These are phyloP conservation scores for Andrena flavipes DNA, from an alignment of 2,888 invertebrate genomes.

Conservation along the genomic window DNA sequence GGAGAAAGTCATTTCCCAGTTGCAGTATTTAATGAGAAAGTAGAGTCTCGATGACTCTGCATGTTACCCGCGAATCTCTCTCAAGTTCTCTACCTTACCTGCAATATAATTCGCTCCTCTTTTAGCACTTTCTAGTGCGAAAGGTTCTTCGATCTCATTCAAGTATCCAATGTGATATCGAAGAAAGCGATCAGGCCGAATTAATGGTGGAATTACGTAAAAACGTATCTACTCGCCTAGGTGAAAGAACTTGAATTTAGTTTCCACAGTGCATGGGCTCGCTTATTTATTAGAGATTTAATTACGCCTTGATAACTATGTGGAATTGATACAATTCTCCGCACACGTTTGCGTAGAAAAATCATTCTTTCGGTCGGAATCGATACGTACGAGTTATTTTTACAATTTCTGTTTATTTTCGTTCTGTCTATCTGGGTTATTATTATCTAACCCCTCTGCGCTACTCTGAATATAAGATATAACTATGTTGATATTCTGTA, in stretches of 20 bases:
- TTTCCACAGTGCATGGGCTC: not conserved
- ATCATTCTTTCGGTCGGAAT: not conserved
- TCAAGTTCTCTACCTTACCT: not conserved
- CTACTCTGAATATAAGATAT: conserved; percentile 4
- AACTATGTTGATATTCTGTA: conserved; percentile 16
- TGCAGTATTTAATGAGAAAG: not conserved
- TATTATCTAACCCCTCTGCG: conserved; percentile 32
- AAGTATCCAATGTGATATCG: not conserved
- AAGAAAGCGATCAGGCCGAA: no score
- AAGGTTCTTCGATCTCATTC: not conserved
- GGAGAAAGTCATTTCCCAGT: not conserved
- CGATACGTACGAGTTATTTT: conserved; percentile 24
- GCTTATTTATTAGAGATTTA: not conserved
- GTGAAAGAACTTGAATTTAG: no score
- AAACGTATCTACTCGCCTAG: not conserved
- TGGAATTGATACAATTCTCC: not conserved
- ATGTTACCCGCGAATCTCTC: not conserved
- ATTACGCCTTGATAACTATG: not conserved
- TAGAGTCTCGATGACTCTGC: not conserved
- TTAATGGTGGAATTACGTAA: not conserved
- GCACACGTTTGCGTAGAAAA: not conserved
- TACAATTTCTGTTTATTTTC: conserved; percentile 27
- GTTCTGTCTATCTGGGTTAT: conserved; percentile 37
- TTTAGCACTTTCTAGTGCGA: not conserved
- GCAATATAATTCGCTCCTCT: not conserved